These are phyloP conservation scores for Halictus rubicundus DNA, from an alignment of 1,140 invertebrate genomes.

Conservation along the genomic window DNA sequence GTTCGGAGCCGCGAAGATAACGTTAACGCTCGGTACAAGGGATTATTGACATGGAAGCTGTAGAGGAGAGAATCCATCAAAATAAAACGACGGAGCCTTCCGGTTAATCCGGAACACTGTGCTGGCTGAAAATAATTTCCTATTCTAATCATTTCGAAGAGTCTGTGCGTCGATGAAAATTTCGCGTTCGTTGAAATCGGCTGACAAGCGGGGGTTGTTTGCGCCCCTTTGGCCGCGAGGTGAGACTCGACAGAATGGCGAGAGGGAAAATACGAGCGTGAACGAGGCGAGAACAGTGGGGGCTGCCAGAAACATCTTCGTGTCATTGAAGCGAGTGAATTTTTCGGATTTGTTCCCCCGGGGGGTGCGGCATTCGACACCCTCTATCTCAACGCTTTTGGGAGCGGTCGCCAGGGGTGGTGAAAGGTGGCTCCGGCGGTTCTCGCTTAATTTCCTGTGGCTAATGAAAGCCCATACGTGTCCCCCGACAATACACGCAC, in stretches of 20 bases:
- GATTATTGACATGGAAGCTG: neutral
- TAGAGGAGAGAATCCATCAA: no score
- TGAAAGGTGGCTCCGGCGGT: conserved; percentile 44
- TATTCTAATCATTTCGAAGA: no score
- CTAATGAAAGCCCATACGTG: conserved; percentile 69
- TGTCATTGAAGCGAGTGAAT: conserved; percentile 47
- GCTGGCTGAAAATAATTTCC: no score
- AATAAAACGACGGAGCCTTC: no score
- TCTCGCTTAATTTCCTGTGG: conserved; percentile 70
- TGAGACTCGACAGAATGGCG: neutral
- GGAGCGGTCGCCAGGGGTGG: conserved; percentile 11
- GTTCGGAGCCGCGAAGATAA: neutral
- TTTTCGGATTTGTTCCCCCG: conserved; percentile 55
- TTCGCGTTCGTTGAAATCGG: no score
- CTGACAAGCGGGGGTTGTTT: no score
- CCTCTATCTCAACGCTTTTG: conserved; percentile 50
- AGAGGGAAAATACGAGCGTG: conserved; percentile 16
- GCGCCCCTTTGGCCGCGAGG: no score
- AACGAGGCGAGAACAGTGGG: conserved; percentile 24
- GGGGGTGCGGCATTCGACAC: conserved; percentile 47
- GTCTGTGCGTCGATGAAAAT: no score
- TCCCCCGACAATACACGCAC: conserved; percentile 48
- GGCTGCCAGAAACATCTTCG: neutral
- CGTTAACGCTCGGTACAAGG: neutral
- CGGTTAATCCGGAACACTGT: no score